Evolutionary conservation across 2,888 invertebrate genomes (phyloP).

Genomic region (Scaptomyza caliginosa): DNA sequence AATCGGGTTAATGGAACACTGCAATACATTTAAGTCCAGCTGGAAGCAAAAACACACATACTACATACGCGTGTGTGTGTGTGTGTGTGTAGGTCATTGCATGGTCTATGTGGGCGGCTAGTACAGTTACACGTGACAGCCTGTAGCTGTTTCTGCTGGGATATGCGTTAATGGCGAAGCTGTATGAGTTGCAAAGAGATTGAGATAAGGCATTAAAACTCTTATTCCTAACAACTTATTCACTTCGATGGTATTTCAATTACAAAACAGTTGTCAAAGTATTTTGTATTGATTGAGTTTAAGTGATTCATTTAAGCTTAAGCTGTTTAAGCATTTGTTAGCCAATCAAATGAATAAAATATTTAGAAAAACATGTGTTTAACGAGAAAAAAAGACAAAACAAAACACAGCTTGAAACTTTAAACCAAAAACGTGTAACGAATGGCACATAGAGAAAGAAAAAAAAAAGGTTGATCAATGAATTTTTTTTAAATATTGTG

Average conservation of each 20-base stretch:
- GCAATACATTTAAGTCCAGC: slow-evolving; percentile 14
- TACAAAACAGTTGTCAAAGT: slow-evolving; percentile 6
- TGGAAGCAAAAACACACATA: slow-evolving; percentile 28
- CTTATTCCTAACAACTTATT: background rate
- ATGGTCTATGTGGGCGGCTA: slow-evolving; percentile 3
- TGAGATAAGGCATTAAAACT: too few species aligned
- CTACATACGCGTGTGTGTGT: background rate
- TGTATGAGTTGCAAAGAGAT: too few species aligned
- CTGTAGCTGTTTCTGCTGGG: slow-evolving; percentile 14
- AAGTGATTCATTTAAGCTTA: background rate
- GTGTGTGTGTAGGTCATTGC: slow-evolving; percentile 53
- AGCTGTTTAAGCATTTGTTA: background rate
- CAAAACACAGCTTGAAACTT: background rate
- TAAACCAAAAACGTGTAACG: background rate
- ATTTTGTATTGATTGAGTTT: background rate
- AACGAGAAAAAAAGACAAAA: background rate
- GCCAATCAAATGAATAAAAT: background rate
- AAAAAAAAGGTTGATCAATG: background rate
- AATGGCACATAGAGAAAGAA: background rate
- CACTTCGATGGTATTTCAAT: background rate
- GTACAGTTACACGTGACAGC: slow-evolving; percentile 39
- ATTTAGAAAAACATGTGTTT: background rate
- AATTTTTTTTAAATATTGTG: background rate
- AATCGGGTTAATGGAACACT: slow-evolving; percentile 52
- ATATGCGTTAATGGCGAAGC: background rate